Conservation (phyloP, 2,797 vertebrate genomes). For the Nyctibius grandis region DNA sequence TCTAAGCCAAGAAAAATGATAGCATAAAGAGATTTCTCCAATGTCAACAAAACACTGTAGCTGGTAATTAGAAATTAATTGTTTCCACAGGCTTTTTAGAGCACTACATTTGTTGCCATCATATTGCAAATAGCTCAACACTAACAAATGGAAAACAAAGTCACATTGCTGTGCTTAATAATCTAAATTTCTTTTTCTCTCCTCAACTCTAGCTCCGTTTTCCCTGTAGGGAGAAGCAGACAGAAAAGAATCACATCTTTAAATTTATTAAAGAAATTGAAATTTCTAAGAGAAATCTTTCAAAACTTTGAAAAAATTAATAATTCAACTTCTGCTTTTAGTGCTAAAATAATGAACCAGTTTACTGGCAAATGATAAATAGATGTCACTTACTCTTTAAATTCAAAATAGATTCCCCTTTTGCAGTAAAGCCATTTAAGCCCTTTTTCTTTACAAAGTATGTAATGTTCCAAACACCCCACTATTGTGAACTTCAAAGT, state of each 20-base stretch:
- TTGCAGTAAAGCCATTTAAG: not conserved
- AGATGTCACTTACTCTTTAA: not conserved
- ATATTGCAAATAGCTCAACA: not conserved
- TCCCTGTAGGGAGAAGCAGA: not conserved
- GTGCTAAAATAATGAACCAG: not conserved
- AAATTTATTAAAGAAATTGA: not conserved
- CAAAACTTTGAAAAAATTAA: not conserved
- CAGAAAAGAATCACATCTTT: not conserved
- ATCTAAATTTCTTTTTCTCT: not conserved
- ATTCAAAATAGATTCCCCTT: not conserved
- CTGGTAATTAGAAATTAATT: constrained; percentile 64
- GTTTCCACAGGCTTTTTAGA: constrained; percentile 64
- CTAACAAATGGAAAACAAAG: constrained; percentile 7
- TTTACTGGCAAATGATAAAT: not conserved
- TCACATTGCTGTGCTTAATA: not conserved
- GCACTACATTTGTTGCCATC: constrained; percentile 57
- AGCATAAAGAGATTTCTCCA: constrained; percentile 61
- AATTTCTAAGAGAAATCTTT: not conserved
- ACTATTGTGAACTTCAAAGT: not conserved
- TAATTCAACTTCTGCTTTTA: not conserved
- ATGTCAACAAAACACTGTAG: constrained; percentile 63
- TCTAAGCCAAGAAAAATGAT: constrained; percentile 70
- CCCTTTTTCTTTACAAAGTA: not conserved
- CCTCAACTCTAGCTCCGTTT: not conserved
- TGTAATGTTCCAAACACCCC: not conserved